These are phyloP conservation scores for Monomorium pharaonis DNA, from an alignment of 1,140 invertebrate species.

Conservation along the genomic window DNA sequence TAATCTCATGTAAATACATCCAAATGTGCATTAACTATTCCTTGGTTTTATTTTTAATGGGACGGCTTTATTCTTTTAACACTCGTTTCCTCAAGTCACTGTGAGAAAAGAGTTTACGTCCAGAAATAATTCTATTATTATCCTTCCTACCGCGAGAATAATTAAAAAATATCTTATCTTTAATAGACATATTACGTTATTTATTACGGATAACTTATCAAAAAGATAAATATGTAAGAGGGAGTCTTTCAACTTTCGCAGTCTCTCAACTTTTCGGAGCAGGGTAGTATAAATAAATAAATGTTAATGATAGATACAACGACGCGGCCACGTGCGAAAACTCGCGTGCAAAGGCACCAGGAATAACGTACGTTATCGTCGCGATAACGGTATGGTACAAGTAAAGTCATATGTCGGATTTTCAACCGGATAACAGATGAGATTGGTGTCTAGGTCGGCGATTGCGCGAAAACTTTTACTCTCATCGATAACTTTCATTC, in stretches of 20 bases:
- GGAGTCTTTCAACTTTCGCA: background rate
- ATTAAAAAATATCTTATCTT: slow-evolving; percentile 7
- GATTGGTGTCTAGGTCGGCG: slow-evolving; percentile 71
- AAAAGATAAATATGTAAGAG: background rate
- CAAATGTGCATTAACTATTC: background rate
- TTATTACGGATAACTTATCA: slow-evolving; percentile 13
- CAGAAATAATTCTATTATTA: background rate
- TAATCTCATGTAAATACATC: background rate
- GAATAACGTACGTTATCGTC: slow-evolving; percentile 42
- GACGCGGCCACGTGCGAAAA: slow-evolving; percentile 32
- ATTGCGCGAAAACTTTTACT: slow-evolving; percentile 72
- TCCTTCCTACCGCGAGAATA: background rate
- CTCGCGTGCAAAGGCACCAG: slow-evolving; percentile 3
- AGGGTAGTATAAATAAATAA: background rate
- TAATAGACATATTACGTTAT: slow-evolving; percentile 12
- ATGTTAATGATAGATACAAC: slow-evolving; percentile 11
- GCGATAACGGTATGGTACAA: slow-evolving; percentile 30
- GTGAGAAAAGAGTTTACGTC: background rate
- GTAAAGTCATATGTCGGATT: slow-evolving; percentile 38
- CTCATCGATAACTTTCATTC: slow-evolving; percentile 54
- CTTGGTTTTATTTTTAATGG: background rate
- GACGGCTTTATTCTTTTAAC: background rate
- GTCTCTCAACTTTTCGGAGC: background rate
- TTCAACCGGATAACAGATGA: slow-evolving; percentile 54
- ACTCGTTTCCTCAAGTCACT: background rate